These are phyloP conservation scores for Tokudaia muenninki DNA, from an alignment of 2,797 vertebrate genomes.

Conservation along the genomic window DNA sequence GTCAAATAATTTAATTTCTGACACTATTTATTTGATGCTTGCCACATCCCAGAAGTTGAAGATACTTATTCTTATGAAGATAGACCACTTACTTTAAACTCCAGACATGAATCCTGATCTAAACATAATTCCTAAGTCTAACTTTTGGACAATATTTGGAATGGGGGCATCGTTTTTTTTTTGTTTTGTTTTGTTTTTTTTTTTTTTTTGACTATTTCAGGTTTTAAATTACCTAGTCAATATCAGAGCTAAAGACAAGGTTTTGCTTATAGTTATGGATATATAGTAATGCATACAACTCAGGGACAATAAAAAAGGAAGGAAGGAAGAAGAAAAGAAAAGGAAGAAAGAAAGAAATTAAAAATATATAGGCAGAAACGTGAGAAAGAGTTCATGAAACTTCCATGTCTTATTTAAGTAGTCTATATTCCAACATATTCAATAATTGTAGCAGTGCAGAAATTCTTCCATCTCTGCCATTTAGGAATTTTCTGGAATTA, in stretches of 20 bases:
- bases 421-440: neutral
- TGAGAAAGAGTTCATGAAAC: fast-evolving
- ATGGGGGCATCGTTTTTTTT: neutral
- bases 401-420: fast-evolving
- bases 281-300: neutral
- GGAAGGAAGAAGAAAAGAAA: neutral
- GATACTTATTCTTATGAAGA: neutral
- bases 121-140: no score
- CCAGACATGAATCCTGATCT: fast-evolving
- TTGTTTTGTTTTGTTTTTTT: no score
- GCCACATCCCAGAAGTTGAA: neutral
- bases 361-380: fast-evolving
- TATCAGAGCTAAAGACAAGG: neutral
- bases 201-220: neutral
- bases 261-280: neutral
- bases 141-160: neutral
- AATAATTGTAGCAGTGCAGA: neutral
- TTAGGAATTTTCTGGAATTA: neutral
- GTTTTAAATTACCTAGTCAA: neutral
- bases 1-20: neutral
- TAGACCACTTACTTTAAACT: neutral
- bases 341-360: fast-evolving
- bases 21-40: neutral
- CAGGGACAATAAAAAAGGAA: neutral
- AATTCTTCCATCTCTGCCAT: neutral